These are phyloP conservation scores for Eueremaeus valkanovi DNA, from an alignment of 2,888 invertebrate species.

Conservation along the genomic window DNA sequence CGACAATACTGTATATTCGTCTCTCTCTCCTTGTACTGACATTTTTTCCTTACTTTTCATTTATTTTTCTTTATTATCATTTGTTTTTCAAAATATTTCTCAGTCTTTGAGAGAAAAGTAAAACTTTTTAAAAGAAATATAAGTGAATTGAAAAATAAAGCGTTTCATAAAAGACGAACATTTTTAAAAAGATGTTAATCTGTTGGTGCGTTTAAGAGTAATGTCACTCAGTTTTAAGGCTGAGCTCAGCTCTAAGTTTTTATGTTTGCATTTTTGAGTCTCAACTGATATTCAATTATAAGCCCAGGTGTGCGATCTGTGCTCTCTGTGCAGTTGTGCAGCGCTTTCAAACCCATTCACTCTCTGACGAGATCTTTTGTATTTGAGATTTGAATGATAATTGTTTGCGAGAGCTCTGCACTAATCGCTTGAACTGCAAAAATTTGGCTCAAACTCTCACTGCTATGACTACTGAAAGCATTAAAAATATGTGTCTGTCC, in stretches of 20 bases:
- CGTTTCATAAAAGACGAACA: constrained; percentile 24
- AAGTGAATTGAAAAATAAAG: neutral
- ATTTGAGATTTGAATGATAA: constrained; percentile 35
- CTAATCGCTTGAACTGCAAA: constrained; percentile 22
- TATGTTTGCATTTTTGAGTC: constrained; percentile 22
- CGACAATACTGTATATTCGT: no score
- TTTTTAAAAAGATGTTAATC: constrained; percentile 30
- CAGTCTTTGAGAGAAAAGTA: neutral
- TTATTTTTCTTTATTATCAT: neutral
- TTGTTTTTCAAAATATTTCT: constrained; percentile 2
- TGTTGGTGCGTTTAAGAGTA: constrained; percentile 14
- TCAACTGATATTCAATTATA: constrained; percentile 35
- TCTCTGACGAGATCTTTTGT: constrained; percentile 30
- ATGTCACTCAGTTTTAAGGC: constrained; percentile 31
- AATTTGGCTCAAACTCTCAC: neutral
- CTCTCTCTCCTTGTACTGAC: neutral
- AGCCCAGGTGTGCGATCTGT: constrained; percentile 25
- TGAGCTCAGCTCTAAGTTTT: neutral
- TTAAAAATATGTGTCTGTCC: constrained; percentile 19
- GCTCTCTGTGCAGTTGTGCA: neutral
- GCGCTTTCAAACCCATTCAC: constrained; percentile 25
- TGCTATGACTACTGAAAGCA: neutral
- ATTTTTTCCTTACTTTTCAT: constrained; percentile 7
- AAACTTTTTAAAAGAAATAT: constrained; percentile 2
- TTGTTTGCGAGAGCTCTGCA: constrained; percentile 31